Evolutionary conservation across 1,140 invertebrate genomes (phyloP).

Genomic region (Drosophila albomicans): DNA sequence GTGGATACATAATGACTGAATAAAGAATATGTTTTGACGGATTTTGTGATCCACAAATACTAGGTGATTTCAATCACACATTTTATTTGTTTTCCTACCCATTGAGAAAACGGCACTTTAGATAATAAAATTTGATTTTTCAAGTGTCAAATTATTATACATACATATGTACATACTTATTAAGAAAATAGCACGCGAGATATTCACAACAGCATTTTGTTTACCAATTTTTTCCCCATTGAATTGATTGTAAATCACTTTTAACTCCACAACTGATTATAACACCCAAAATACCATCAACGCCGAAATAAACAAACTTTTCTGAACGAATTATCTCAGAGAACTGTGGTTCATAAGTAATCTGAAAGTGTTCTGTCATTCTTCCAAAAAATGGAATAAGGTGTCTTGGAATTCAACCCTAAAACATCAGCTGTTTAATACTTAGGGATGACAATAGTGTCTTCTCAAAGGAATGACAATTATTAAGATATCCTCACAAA

Average conservation of each 20-base stretch:
- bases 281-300: constrained; percentile 38
- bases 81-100: too few relatives aligned
- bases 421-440: constrained; percentile 17
- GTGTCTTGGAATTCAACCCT: constrained; percentile 13
- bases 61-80: too few relatives aligned
- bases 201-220: not conserved
- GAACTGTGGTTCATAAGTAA: constrained; percentile 31
- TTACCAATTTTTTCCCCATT: not conserved
- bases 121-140: too few relatives aligned
- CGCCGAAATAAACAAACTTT: constrained; percentile 37
- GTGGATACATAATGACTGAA: too few relatives aligned
- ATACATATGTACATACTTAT: not conserved
- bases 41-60: too few relatives aligned
- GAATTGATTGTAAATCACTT: constrained; percentile 1
- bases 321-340: constrained; percentile 46
- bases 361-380: constrained; percentile 8
- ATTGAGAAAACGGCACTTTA: too few relatives aligned
- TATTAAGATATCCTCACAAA: not conserved
- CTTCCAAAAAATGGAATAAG: constrained; percentile 21
- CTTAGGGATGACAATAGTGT: constrained; percentile 7
- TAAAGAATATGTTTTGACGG: too few relatives aligned
- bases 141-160: too few relatives aligned
- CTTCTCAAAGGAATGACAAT: not conserved
- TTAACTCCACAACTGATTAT: constrained; percentile 24
- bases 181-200: not conserved